Conservation (phyloP, 2,113 vertebrate genomes). For the Lichenostomus cassidix region DNA sequence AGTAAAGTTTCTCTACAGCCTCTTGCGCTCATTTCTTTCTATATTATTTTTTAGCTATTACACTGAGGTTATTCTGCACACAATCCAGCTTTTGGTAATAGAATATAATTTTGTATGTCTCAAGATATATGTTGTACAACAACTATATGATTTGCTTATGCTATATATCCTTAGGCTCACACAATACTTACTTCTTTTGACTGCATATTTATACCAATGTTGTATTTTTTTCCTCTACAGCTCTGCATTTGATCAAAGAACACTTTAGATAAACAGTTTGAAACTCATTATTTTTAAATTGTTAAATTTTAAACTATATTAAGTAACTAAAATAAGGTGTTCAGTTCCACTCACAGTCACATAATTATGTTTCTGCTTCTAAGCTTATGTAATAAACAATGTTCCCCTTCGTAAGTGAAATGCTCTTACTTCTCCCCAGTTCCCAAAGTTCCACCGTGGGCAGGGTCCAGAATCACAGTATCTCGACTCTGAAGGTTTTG, state of each 20-base stretch:
- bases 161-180: neutral
- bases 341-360: neutral
- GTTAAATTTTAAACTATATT: neutral
- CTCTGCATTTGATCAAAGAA: neutral
- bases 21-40: neutral
- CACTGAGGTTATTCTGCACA: neutral
- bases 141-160: neutral
- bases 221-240: neutral
- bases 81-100: neutral
- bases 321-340: neutral
- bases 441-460: slow-evolving; percentile 90
- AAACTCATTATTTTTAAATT: neutral
- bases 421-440: slow-evolving; percentile 91
- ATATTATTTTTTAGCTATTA: neutral
- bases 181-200: neutral
- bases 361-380: neutral
- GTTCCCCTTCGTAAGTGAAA: neutral
- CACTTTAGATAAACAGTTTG: neutral
- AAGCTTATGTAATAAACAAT: neutral
- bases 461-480: slow-evolving; percentile 91
- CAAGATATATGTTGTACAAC: neutral
- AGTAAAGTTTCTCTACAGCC: neutral
- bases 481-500: slow-evolving; percentile 86
- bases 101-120: neutral
- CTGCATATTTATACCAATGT: neutral